Percentiles rank a stretch among this genome's conserved stretches.
These are phyloP conservation scores for Heteromyza rotundicornis DNA, from an alignment of 2,888 invertebrate genomes.

Conservation along the genomic window DNA sequence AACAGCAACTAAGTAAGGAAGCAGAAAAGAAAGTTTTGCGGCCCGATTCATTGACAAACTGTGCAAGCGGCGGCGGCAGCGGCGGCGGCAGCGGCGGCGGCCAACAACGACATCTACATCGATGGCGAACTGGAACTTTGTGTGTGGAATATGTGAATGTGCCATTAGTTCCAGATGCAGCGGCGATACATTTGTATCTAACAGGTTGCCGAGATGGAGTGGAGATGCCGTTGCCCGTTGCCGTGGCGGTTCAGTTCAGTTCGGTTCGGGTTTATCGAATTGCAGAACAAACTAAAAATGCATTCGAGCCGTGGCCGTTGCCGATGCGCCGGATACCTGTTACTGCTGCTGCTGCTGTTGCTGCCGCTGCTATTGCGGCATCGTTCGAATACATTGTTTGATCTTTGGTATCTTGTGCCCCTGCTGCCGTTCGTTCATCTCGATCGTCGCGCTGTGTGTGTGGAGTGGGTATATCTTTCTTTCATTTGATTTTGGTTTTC, in stretches of 20 bases:
- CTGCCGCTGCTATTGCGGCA: conserved; percentile 37
- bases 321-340: conserved; percentile 41
- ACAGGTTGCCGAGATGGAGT: neutral
- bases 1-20: neutral
- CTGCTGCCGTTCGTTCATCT: no score
- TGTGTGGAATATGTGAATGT: neutral
- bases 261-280: neutral
- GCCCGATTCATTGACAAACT: conserved; percentile 46
- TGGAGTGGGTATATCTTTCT: conserved; percentile 37
- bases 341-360: conserved; percentile 28
- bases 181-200: neutral
- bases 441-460: conserved; percentile 45
- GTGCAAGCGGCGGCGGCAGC: neutral
- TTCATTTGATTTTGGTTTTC: conserved; percentile 29
- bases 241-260: no score
- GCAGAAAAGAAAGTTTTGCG: conserved; percentile 45
- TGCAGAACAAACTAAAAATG: conserved; percentile 33
- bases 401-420: conserved; percentile 33
- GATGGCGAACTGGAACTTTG: no score
- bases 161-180: neutral
- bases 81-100: neutral
- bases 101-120: conserved; percentile 6
- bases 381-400: conserved; percentile 47
- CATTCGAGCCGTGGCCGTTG: conserved; percentile 39
- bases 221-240: conserved; percentile 28